phyloP scores from a whole-genome alignment of 2,888 invertebrate genomes.

The Drosophila leonis region DNA sequence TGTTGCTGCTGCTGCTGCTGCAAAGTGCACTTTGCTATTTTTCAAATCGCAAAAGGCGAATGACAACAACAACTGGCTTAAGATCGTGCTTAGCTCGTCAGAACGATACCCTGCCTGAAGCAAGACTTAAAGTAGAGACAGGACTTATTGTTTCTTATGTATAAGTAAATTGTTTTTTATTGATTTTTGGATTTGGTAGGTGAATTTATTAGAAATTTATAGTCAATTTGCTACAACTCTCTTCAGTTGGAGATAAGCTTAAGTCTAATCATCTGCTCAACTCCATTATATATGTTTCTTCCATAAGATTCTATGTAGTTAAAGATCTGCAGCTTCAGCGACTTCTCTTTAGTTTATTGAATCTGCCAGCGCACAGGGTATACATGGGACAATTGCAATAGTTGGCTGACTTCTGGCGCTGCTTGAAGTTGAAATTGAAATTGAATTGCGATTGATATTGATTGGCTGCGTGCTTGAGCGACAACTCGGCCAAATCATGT shows the following conservation, averaged over 20 bases:
- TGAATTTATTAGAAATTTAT: not conserved
- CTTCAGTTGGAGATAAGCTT: not conserved
- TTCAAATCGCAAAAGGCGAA: conserved; percentile 64
- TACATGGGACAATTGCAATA: conserved; percentile 27
- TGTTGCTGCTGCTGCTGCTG: conserved; percentile 25
- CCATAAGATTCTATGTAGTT: not conserved
- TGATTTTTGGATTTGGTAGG: not conserved
- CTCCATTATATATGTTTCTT: too few species aligned
- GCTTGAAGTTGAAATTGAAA: conserved; percentile 79
- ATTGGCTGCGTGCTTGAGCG: conserved; percentile 82
- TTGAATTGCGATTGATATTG: conserved; percentile 84
- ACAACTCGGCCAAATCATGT: conserved; percentile 78
- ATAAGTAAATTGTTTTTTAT: not conserved
- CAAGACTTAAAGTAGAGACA: not conserved
- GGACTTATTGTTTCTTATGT: not conserved
- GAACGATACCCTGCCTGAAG: not conserved
- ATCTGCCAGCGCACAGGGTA: conserved; percentile 36
- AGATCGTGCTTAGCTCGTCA: not conserved
- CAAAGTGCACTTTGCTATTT: conserved; percentile 77
- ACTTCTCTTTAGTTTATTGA: not conserved
- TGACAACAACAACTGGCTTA: conserved; percentile 35
- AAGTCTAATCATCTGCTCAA: not conserved
- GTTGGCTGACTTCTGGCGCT: conserved; percentile 67
- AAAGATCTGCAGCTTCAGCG: not conserved
- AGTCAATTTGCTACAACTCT: not conserved